Conservation (phyloP, 2,113 vertebrate genomes). For the Setophaga kirtlandii region DNA sequence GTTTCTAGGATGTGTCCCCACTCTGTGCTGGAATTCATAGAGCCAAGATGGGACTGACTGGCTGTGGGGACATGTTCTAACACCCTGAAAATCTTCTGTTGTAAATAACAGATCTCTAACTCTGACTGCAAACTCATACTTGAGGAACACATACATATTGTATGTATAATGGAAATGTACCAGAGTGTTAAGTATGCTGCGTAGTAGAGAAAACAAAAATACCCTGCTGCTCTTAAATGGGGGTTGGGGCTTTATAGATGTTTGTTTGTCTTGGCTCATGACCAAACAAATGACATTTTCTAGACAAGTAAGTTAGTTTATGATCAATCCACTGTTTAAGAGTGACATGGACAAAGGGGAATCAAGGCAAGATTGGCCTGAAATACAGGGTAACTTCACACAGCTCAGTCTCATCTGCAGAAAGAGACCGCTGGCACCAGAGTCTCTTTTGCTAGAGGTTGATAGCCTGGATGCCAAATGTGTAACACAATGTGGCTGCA, state of each 20-base stretch:
- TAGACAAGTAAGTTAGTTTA: not conserved
- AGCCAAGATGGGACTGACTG: rapidly evolving
- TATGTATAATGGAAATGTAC: not conserved
- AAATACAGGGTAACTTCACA: not conserved
- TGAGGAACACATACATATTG: not conserved
- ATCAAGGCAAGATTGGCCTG: not conserved
- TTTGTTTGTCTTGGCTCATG: not conserved
- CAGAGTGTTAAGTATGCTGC: not conserved
- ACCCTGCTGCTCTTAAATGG: not conserved
- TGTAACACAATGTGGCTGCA: not conserved
- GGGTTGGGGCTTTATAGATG: not conserved
- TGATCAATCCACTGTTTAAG: not conserved
- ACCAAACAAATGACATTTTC: not conserved
- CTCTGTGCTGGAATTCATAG: not conserved
- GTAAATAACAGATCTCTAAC: not conserved
- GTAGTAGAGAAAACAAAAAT: not conserved
- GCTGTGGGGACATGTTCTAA: not conserved
- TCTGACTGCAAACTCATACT: not conserved
- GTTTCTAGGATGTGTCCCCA: not conserved
- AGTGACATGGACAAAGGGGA: not conserved
- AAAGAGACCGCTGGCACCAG: not conserved
- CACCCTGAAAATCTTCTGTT: not conserved
- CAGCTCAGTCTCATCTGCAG: not conserved
- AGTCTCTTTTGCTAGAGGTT: not conserved
- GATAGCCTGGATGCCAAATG: not conserved